phyloP scores from a whole-genome alignment of 2,888 invertebrate genomes.

The Apodemia mormo region DNA sequence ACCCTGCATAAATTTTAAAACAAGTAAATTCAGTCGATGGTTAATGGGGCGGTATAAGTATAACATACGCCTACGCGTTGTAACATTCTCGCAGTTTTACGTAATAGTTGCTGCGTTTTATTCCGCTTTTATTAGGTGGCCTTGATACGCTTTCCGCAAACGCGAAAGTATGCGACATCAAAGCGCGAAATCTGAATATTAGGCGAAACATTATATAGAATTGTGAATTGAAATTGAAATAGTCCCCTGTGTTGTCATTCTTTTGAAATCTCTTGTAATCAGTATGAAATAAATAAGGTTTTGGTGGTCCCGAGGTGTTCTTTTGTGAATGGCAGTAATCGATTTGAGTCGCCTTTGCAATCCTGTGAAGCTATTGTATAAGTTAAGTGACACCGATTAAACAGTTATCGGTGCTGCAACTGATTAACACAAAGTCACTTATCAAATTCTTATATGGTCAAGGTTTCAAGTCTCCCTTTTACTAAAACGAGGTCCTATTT shows the following conservation, averaged over 20 bases:
- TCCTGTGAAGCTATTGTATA: slow-evolving; percentile 28
- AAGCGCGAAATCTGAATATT: slow-evolving; percentile 54
- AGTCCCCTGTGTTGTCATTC: slow-evolving; percentile 56
- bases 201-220: slow-evolving; percentile 55
- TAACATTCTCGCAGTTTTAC: slow-evolving; percentile 61
- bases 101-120: slow-evolving; percentile 62
- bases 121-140: slow-evolving; percentile 57
- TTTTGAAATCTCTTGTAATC: slow-evolving; percentile 46
- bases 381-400: slow-evolving; percentile 29
- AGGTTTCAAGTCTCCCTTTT: neutral
- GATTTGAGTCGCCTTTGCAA: slow-evolving; percentile 33
- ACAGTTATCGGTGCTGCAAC: slow-evolving; percentile 15
- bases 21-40: slow-evolving; percentile 38
- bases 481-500: neutral
- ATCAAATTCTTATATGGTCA: neutral
- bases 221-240: slow-evolving; percentile 41
- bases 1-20: neutral
- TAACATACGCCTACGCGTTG: slow-evolving; percentile 43
- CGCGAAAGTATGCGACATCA: slow-evolving; percentile 52
- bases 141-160: slow-evolving; percentile 58
- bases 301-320: slow-evolving; percentile 28
- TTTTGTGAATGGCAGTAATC: slow-evolving; percentile 29
- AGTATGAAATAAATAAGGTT: slow-evolving; percentile 34
- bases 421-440: neutral
- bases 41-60: slow-evolving; percentile 43